Conservation (phyloP, 2,113 vertebrate species). For the Archocentrus centrarchus region DNA sequence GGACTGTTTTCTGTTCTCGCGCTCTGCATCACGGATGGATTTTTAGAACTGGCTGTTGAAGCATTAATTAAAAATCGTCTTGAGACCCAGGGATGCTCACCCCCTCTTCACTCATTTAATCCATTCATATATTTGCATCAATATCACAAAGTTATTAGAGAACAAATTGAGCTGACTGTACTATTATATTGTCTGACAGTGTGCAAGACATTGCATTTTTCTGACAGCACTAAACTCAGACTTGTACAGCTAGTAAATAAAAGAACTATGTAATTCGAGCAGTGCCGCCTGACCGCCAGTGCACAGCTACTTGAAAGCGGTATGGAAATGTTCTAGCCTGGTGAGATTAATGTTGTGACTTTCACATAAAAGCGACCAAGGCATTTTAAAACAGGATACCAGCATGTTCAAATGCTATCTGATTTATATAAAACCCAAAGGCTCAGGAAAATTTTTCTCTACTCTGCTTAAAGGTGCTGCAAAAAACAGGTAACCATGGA, state of each 20-base stretch:
- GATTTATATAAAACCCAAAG: not conserved
- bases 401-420: not conserved
- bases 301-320: not conserved
- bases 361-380: not conserved
- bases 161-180: not conserved
- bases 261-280: too few relatives aligned
- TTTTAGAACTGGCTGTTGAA: conserved; percentile 1
- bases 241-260: not conserved
- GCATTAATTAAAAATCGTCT: not conserved
- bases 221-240: not conserved
- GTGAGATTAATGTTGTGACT: not conserved
- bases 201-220: not conserved
- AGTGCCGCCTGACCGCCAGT: too few relatives aligned
- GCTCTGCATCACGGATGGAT: not conserved
- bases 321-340: not conserved
- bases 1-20: not conserved
- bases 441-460: not conserved
- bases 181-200: not conserved
- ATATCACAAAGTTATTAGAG: conserved; percentile 11
- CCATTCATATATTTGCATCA: not conserved
- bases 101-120: conserved; percentile 2
- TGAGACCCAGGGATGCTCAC: not conserved
- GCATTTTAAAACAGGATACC: not conserved
- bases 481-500: not conserved
- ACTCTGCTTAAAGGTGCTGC: not conserved